Conservation (phyloP, 1,140 invertebrate species). For the Choristoneura fumiferana region DNA sequence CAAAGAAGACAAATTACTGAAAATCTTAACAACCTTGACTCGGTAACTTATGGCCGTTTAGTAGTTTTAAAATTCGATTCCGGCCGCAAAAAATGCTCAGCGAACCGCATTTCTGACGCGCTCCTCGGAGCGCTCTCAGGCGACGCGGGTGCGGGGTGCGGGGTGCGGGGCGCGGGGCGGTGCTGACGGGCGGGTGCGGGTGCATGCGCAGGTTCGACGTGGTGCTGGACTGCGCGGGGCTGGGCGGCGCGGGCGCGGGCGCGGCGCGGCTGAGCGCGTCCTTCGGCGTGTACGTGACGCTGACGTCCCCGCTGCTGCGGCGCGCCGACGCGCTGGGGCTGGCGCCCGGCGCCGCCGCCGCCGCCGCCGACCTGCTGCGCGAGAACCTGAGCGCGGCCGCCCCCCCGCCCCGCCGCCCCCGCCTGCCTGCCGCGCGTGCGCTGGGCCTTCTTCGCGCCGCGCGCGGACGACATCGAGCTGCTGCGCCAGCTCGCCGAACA, state of each 20-base stretch:
- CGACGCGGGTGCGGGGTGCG: too few species aligned
- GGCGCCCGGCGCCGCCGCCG: conserved; percentile 79
- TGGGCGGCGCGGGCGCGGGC: conserved; percentile 80
- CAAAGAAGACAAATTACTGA: too few species aligned
- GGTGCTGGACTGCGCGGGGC: conserved; percentile 91
- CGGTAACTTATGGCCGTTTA: too few species aligned
- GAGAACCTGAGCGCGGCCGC: conserved; percentile 22
- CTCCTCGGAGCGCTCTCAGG: too few species aligned
- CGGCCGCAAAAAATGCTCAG: too few species aligned
- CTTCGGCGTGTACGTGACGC: conserved; percentile 86
- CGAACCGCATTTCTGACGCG: too few species aligned
- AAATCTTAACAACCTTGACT: too few species aligned
- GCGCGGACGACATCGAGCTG: conserved; percentile 37
- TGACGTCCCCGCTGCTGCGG: conserved; percentile 89
- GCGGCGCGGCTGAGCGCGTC: conserved; percentile 84
- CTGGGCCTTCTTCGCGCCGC: conserved; percentile 47
- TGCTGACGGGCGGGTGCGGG: too few species aligned
- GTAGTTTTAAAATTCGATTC: too few species aligned
- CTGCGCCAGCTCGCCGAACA: conserved; percentile 44
- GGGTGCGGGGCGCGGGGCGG: too few species aligned
- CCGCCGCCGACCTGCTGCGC: conserved; percentile 77
- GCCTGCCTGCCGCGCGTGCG: conserved; percentile 35
- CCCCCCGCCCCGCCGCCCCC: not conserved
- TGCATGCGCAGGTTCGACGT: conserved; percentile 84
- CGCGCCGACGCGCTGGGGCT: conserved; percentile 91